Percentiles rank a stretch among this genome's conserved stretches.
Conservation (phyloP, 2,113 vertebrate species). For the Corythornis cristatus region DNA sequence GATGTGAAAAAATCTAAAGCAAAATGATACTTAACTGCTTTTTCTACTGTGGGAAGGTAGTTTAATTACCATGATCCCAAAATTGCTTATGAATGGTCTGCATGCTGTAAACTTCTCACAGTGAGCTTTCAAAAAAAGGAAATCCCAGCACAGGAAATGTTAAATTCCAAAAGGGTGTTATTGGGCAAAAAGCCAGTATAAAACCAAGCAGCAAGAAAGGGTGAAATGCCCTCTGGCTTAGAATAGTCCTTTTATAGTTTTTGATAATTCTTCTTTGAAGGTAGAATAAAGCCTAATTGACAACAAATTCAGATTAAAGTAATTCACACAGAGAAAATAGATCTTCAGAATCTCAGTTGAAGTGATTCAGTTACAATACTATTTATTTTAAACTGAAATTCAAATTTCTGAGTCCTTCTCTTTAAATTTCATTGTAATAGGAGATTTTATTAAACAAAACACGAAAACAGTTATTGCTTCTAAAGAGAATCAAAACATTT, state of each 20-base stretch:
- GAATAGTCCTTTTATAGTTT: background rate
- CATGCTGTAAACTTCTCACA: background rate
- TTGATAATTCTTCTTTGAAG: background rate
- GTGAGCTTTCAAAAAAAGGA: background rate
- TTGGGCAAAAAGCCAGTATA: background rate
- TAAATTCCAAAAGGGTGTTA: background rate
- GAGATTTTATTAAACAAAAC: background rate
- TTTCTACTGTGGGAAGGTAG: background rate
- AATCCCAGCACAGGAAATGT: background rate
- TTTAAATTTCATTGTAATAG: background rate
- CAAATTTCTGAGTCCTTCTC: background rate
- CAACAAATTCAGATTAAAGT: background rate
- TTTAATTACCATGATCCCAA: background rate
- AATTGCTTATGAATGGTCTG: background rate
- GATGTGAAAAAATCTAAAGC: background rate
- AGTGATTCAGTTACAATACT: background rate
- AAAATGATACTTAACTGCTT: background rate
- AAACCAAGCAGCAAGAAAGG: background rate
- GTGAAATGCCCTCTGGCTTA: background rate
- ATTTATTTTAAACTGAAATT: background rate
- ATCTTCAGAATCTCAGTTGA: background rate
- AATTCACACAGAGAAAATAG: background rate
- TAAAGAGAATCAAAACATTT: background rate
- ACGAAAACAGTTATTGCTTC: background rate
- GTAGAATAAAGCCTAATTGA: background rate